These are phyloP conservation scores for Melanchra persicariae DNA, from an alignment of 2,888 invertebrate species.

Conservation along the genomic window DNA sequence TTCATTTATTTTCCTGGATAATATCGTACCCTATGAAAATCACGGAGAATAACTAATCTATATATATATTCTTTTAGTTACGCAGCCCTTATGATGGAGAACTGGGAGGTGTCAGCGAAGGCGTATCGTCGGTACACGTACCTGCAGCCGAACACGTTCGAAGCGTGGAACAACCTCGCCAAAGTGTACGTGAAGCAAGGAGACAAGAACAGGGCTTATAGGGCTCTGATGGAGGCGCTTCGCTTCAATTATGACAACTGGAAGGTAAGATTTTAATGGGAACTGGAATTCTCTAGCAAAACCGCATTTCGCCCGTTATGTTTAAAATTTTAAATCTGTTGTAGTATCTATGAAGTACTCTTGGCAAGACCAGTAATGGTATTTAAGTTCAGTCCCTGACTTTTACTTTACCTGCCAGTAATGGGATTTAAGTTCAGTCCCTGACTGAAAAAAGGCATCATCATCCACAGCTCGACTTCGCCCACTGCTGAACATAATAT, in stretches of 20 bases:
- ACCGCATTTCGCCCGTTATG: too few species aligned
- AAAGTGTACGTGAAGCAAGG: constrained; percentile 97
- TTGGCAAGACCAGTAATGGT: too few species aligned
- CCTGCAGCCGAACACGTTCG: constrained; percentile 97
- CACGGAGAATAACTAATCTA: background rate
- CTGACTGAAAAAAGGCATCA: too few species aligned
- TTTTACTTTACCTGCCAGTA: too few species aligned
- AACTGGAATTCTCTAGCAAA: background rate
- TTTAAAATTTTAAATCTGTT: too few species aligned
- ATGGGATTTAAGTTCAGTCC: too few species aligned
- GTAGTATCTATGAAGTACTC: too few species aligned
- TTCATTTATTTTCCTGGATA: background rate
- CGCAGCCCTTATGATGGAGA: constrained; percentile 94
- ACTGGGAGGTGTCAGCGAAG: constrained; percentile 95
- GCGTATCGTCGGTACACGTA: constrained; percentile 97
- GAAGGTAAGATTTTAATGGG: constrained; percentile 88
- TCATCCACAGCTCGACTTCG: too few species aligned
- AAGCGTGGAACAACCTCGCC: constrained; percentile 99
- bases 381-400: too few species aligned
- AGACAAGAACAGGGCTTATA: constrained; percentile 96
- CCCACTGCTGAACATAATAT: too few species aligned
- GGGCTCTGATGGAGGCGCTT: constrained; percentile 96
- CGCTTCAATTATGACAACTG: constrained; percentile 98
- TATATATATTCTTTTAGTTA: constrained; percentile 83
- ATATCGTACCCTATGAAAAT: background rate